Conservation (phyloP, 2,888 invertebrate species). For the Perizoma affinitatum region DNA sequence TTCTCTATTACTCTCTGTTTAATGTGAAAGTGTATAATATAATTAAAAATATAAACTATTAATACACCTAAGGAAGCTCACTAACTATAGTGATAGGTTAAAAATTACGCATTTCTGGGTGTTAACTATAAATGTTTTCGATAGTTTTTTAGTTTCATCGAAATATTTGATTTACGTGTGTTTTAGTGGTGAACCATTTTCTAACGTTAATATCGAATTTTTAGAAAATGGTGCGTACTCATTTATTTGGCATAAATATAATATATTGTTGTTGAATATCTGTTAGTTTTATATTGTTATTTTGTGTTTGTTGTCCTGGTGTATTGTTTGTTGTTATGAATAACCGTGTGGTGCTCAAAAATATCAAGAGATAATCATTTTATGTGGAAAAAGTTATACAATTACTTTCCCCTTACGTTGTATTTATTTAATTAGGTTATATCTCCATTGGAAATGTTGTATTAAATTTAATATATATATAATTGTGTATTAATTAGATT, state of each 20-base stretch:
- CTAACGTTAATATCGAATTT: constrained; percentile 25
- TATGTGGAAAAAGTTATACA: constrained; percentile 22
- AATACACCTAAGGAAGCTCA: constrained; percentile 71
- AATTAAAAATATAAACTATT: constrained; percentile 53
- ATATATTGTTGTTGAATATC: constrained; percentile 25
- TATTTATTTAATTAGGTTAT: constrained; percentile 40
- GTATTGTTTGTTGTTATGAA: constrained; percentile 28
- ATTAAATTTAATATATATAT: constrained; percentile 49
- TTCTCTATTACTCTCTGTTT: constrained; percentile 32
- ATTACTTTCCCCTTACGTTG: constrained; percentile 46
- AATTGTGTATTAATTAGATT: constrained; percentile 74
- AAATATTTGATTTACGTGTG: constrained; percentile 36
- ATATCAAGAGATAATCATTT: constrained; percentile 49
- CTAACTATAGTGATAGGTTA: constrained; percentile 60
- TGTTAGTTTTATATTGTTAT: constrained; percentile 32
- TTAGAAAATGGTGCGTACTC: constrained; percentile 25
- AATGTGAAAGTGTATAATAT: constrained; percentile 42
- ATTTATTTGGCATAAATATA: constrained; percentile 18
- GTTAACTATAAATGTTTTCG: constrained; percentile 60
- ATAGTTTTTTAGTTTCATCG: constrained; percentile 52
- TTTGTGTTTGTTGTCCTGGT: constrained; percentile 38
- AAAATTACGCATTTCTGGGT: constrained; percentile 63
- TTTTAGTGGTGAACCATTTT: constrained; percentile 27
- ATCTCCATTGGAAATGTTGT: constrained; percentile 53
- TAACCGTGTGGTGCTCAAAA: constrained; percentile 62